Conservation (phyloP, 2,888 invertebrate species). For the Brachylomia viminalis region DNA sequence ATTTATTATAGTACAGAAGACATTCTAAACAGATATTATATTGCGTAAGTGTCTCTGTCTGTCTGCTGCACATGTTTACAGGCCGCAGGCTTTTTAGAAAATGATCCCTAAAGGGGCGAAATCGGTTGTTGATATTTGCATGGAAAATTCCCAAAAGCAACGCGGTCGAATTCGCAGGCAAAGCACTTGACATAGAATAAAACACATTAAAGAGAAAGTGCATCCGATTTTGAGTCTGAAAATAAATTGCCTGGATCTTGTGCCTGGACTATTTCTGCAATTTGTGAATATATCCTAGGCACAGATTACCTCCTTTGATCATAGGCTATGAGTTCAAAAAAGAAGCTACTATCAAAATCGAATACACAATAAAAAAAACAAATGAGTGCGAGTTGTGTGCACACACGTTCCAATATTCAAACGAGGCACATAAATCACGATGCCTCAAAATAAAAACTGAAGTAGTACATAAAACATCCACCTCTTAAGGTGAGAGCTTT, state of each 20-base stretch:
- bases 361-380: not conserved
- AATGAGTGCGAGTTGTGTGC: not conserved
- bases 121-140: not conserved
- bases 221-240: not conserved
- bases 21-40: not conserved
- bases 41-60: not conserved
- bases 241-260: not conserved
- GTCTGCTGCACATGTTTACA: not conserved
- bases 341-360: no score
- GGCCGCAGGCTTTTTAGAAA: not conserved
- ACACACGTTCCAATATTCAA: conserved; percentile 15
- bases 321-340: not conserved
- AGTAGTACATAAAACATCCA: conserved; percentile 42
- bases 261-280: not conserved
- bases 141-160: not conserved
- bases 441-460: conserved; percentile 31
- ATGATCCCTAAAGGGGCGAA: not conserved
- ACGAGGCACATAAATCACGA: conserved; percentile 33
- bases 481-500: conserved; percentile 15
- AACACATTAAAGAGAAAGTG: not conserved
- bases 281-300: not conserved
- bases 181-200: not conserved
- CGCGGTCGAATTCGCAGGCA: not conserved
- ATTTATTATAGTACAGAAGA: not conserved
- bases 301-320: not conserved